Base-by-base conservation (phyloP, 2,113 vertebrate species). In the Lethenteron reissneri region DNA sequence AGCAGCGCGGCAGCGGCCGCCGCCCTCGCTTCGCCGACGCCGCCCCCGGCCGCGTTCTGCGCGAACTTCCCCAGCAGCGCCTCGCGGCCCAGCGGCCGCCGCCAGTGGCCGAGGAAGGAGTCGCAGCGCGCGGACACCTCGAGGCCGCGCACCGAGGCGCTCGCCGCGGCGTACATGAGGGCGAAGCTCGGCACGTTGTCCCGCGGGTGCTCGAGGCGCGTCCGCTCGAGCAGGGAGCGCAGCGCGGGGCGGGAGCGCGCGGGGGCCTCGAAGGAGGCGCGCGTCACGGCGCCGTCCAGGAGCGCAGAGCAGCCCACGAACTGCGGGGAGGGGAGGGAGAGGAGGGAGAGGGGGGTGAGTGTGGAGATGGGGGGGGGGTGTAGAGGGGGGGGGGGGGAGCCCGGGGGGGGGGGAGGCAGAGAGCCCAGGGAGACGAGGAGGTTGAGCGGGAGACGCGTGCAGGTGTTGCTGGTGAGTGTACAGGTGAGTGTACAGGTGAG, bases 91-190 rank as follows among this genome's bases (percentile, higher is more conserved):
- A 97, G 78, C 2, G 92, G 91, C 68, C 84, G 88, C 77, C 87
- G 87, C 91, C 90, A 95, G 80, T 97, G 90, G 56, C 92, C 91
- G 0, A 92, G 92, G 78, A 97, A 97, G 0, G 87, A 88, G 12
- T 87, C 72, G 0, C 84, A 88, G 12, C 78, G 78, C 71, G 82
- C 80, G 0, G 74, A 75, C 72, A 80, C 71, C 0, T 4, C 71
- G 21, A 13, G 56, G 58, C 85, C 81, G 7, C 2, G 25, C 2
- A 84, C 83, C 0, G 71, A 76, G 5, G 92, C 64, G 0, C 71
- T 78, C 0, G 88, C 75, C 72, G 88, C 81, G 0, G 86, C 84
- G 78, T 95, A 95, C 60, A 95, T 86, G 1, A 78, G 83, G 69
- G 95, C 81, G 58, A 97, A 97, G 76, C 86, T 91, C 74, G 86